Conservation (phyloP, 2,888 invertebrate genomes). For the Diplazon laetatorius region DNA sequence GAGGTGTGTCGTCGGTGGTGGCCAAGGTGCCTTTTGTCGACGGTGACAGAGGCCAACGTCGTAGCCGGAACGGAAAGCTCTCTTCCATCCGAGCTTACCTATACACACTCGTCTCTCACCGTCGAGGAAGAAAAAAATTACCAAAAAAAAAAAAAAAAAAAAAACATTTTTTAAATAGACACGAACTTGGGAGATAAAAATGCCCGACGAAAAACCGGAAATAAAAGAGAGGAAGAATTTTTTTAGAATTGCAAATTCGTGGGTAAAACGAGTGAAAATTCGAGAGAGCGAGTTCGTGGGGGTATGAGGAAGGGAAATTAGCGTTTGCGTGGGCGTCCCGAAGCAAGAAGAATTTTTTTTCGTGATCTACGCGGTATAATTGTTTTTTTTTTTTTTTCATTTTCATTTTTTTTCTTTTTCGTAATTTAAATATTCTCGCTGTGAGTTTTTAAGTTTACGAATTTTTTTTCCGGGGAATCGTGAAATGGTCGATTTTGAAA, state of each 20-base stretch:
- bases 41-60: constrained; percentile 62
- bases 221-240: constrained; percentile 41
- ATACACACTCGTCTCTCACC: too few relatives aligned
- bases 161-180: too few relatives aligned
- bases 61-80: constrained; percentile 56
- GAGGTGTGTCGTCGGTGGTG: constrained; percentile 51
- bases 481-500: constrained; percentile 3
- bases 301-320: constrained; percentile 38
- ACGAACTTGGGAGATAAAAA: constrained; percentile 14
- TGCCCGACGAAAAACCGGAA: constrained; percentile 8
- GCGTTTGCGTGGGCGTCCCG: constrained; percentile 12
- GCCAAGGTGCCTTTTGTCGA: constrained; percentile 60
- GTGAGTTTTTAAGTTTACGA: neutral
- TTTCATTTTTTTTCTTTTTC: neutral
- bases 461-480: neutral
- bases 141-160: neutral
- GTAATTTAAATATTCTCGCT: neutral
- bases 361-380: neutral
- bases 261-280: constrained; percentile 39
- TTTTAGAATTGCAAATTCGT: constrained; percentile 64
- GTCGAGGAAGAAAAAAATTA: constrained; percentile 27
- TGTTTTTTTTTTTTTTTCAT: neutral
- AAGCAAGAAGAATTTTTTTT: constrained; percentile 33
- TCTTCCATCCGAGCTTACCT: constrained; percentile 55
- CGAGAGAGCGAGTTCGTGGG: constrained; percentile 31